These are phyloP conservation scores for Philypnodon macrostomus DNA, from an alignment of 2,797 vertebrate genomes.

Conservation along the genomic window DNA sequence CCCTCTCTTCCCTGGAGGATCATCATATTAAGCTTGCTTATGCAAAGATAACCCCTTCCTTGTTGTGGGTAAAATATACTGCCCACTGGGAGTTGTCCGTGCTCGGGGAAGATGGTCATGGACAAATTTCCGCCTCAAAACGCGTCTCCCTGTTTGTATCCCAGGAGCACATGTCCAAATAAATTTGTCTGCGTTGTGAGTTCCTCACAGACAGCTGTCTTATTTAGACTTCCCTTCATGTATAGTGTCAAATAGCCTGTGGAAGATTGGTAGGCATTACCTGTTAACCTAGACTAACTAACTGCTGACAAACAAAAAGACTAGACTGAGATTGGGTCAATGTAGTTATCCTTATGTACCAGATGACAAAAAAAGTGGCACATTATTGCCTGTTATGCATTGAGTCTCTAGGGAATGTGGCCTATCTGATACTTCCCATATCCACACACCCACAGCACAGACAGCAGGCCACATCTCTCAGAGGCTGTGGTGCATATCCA, in stretches of 20 bases:
- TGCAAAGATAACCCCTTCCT: slow-evolving; percentile 51
- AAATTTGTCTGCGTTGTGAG: slow-evolving; percentile 55
- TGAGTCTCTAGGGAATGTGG: too few relatives aligned
- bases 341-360: neutral
- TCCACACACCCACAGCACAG: slow-evolving; percentile 5
- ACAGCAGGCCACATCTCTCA: slow-evolving; percentile 14
- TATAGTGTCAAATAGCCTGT: neutral
- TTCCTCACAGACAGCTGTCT: slow-evolving; percentile 9
- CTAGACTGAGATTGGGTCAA: slow-evolving; percentile 34
- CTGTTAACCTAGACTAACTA: slow-evolving; percentile 21
- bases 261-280: slow-evolving; percentile 27
- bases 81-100: slow-evolving; percentile 46
- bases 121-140: slow-evolving; percentile 50
- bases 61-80: slow-evolving; percentile 37
- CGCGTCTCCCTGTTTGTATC: slow-evolving; percentile 30
- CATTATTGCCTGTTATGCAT: slow-evolving; percentile 1
- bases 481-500: slow-evolving; percentile 6
- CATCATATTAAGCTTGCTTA: slow-evolving; percentile 67
- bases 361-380: neutral
- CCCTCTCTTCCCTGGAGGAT: slow-evolving; percentile 32
- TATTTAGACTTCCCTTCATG: neutral
- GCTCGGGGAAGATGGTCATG: slow-evolving; percentile 51
- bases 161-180: slow-evolving; percentile 48
- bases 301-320: slow-evolving; percentile 36
- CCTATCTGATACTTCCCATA: neutral